Percentiles rank a stretch among this genome's conserved stretches.
These are phyloP conservation scores for Pardalotus punctatus DNA, from an alignment of 2,113 vertebrate species.

Conservation along the genomic window DNA sequence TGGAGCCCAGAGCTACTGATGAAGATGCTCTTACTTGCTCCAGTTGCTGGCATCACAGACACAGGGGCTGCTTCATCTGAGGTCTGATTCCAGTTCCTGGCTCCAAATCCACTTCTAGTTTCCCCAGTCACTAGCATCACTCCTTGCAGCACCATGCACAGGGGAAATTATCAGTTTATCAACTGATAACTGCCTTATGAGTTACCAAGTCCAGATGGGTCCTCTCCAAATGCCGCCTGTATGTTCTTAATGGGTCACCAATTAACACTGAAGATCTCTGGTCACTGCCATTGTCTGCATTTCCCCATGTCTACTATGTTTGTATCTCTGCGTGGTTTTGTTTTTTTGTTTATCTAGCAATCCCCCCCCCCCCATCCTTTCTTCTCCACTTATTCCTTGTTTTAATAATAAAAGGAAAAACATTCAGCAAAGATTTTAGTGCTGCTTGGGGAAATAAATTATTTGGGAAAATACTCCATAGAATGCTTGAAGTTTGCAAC, in stretches of 20 bases:
- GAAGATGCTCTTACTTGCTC: neutral
- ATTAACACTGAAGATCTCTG: neutral
- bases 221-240: neutral
- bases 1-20: neutral
- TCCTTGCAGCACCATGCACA: neutral
- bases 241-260: neutral
- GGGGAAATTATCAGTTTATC: neutral
- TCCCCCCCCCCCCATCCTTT: rapidly evolving
- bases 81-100: neutral
- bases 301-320: neutral
- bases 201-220: neutral
- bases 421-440: neutral
- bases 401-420: neutral
- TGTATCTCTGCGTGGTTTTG: neutral
- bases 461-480: neutral
- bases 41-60: neutral
- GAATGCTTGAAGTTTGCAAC: neutral
- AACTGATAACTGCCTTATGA: neutral
- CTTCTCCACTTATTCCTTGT: neutral
- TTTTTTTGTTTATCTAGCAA: neutral
- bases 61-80: neutral
- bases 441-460: neutral
- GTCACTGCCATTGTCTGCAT: neutral
- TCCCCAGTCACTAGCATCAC: neutral
- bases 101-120: neutral